Percentiles rank a stretch among this genome's conserved stretches.
Evolutionary conservation across 2,797 vertebrate genomes (phyloP).

Genomic region (Coracias cyanogaster): DNA sequence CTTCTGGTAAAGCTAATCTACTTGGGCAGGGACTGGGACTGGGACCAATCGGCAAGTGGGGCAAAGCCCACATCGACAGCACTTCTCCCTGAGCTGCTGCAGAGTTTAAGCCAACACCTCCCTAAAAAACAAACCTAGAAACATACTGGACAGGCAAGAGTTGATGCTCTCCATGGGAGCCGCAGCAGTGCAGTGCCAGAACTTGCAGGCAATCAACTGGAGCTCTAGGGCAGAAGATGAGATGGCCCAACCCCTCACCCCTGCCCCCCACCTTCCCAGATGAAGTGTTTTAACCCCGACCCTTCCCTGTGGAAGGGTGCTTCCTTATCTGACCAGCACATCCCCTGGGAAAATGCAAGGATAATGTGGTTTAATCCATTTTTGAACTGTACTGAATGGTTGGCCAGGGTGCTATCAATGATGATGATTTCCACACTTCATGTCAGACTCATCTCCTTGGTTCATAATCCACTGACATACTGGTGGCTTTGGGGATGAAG

Average conservation of each 20-base stretch:
- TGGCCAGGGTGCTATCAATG: background rate
- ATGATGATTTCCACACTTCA: background rate
- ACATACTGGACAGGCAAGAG: background rate
- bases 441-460: accelerated
- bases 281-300: background rate
- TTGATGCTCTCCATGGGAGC: background rate
- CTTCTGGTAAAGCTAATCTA: background rate
- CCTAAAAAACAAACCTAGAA: background rate
- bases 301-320: background rate
- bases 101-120: background rate
- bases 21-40: background rate
- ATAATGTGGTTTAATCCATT: background rate
- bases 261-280: accelerated
- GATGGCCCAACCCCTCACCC: background rate
- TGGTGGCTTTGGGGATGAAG: background rate
- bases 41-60: background rate
- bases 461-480: background rate
- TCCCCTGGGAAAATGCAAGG: background rate
- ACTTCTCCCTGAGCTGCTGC: background rate
- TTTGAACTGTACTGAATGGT: background rate
- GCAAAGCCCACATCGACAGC: background rate
- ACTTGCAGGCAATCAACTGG: background rate
- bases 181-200: background rate
- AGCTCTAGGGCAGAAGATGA: background rate
- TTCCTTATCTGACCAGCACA: background rate